Conservation (phyloP, 2,888 invertebrate species). For the Hipparchia sbordonii region DNA sequence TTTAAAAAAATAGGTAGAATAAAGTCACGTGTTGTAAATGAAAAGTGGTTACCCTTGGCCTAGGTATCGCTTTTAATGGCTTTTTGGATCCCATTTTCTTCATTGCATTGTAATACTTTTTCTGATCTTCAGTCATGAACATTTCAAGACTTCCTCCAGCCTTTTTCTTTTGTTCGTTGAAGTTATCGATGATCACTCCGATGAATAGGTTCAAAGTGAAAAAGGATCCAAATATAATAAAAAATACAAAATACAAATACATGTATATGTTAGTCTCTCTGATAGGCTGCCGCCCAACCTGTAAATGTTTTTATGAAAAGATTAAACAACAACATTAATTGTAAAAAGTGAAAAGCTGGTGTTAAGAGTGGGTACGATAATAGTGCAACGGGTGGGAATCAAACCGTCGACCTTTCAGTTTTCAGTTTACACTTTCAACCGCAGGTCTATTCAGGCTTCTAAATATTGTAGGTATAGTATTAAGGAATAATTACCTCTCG, state of each 20-base stretch:
- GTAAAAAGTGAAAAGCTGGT: too few species aligned
- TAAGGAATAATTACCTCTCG: slow-evolving; percentile 85
- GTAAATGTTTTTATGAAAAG: slow-evolving; percentile 29
- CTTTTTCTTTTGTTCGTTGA: slow-evolving; percentile 99
- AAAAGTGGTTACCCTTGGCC: slow-evolving; percentile 90
- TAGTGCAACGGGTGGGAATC: too few species aligned
- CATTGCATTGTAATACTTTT: slow-evolving; percentile 99
- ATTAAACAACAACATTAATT: too few species aligned
- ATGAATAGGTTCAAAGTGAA: slow-evolving; percentile 99
- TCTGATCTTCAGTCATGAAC: slow-evolving; percentile 99
- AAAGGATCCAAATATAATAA: slow-evolving; percentile 99
- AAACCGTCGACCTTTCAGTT: too few species aligned
- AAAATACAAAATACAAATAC: slow-evolving; percentile 99
- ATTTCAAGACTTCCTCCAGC: slow-evolving; percentile 99
- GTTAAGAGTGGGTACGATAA: too few species aligned
- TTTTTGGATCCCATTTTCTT: slow-evolving; percentile 99
- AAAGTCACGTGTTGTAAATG: too few species aligned
- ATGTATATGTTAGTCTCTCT: slow-evolving; percentile 97
- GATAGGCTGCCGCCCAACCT: slow-evolving; percentile 95
- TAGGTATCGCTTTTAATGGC: slow-evolving; percentile 98
- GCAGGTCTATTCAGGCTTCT: too few species aligned
- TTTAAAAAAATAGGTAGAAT: too few species aligned
- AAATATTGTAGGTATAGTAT: too few species aligned
- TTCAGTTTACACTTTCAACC: too few species aligned
- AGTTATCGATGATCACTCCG: slow-evolving; percentile 99